phyloP scores from a whole-genome alignment of 2,113 vertebrate species.

The Penelope pileata region DNA sequence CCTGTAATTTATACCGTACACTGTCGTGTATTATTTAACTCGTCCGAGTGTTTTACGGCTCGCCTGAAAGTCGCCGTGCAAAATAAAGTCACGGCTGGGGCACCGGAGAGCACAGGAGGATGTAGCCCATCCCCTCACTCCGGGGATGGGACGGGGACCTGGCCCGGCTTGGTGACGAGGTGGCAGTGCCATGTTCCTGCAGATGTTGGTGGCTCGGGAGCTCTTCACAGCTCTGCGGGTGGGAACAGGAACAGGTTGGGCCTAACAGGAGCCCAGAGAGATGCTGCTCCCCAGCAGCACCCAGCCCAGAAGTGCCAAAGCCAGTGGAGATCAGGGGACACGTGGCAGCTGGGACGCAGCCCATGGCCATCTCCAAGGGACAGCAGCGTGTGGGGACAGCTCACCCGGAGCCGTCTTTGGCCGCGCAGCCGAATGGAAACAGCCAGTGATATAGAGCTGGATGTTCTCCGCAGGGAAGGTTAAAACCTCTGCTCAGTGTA shows the following conservation, averaged over 20 bases:
- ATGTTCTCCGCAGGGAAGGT: slow-evolving; percentile 57
- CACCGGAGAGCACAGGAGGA: background rate
- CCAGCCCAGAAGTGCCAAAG: background rate
- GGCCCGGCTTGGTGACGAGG: background rate
- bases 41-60: slow-evolving; percentile 52
- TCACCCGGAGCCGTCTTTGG: background rate
- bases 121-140: background rate
- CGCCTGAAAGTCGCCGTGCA: slow-evolving; percentile 26
- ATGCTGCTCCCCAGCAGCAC: background rate
- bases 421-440: background rate
- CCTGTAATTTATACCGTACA: slow-evolving; percentile 68
- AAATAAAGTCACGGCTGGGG: slow-evolving; percentile 18
- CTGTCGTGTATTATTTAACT: slow-evolving; percentile 67
- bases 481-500: slow-evolving; percentile 68
- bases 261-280: background rate
- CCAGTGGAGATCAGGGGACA: background rate
- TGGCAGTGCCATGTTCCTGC: background rate
- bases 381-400: background rate
- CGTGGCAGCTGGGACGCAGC: background rate
- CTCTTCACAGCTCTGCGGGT: background rate
- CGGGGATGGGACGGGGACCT: fast-evolving
- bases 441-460: slow-evolving; percentile 41
- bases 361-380: fast-evolving
- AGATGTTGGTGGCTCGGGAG: background rate
- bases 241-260: background rate